A percentile compares a stretch with the other conserved stretches of the same genome.
Evolutionary conservation across 2,113 vertebrate species (phyloP).

Genomic region (Acrocephalus arundinaceus): DNA sequence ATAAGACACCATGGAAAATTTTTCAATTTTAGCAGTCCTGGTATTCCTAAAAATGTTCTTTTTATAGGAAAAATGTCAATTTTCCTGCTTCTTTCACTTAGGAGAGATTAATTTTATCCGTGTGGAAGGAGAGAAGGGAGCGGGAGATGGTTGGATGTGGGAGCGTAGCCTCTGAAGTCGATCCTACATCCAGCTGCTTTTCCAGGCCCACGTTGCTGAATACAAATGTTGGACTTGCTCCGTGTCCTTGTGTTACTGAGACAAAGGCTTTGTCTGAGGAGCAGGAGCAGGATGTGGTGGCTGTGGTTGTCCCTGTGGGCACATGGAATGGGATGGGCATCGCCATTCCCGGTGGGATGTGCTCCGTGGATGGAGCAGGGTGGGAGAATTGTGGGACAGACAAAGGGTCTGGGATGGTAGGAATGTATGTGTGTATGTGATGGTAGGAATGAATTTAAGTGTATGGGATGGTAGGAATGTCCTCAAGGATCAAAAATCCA

Average conservation of each 20-base stretch:
- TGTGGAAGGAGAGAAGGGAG: background rate
- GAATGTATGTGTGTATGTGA: background rate
- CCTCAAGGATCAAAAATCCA: background rate
- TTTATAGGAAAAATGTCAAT: background rate
- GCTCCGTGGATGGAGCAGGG: background rate
- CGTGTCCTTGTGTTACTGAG: fast-evolving
- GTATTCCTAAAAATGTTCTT: background rate
- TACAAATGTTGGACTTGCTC: background rate
- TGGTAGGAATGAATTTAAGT: no score
- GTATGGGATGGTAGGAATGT: background rate
- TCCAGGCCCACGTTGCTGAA: background rate
- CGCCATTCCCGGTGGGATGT: fast-evolving
- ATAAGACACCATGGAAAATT: background rate
- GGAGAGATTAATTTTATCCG: background rate
- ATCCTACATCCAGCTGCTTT: background rate
- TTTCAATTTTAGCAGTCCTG: background rate
- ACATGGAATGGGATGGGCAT: fast-evolving
- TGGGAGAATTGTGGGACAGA: background rate
- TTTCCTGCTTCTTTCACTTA: background rate
- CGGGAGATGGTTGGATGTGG: background rate
- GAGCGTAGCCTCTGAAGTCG: background rate
- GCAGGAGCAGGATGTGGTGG: background rate
- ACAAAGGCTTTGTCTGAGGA: background rate
- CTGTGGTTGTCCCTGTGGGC: background rate
- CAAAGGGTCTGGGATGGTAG: fast-evolving